These are phyloP conservation scores for Catocala sponsa DNA, from an alignment of 2,888 invertebrate species.

Conservation along the genomic window DNA sequence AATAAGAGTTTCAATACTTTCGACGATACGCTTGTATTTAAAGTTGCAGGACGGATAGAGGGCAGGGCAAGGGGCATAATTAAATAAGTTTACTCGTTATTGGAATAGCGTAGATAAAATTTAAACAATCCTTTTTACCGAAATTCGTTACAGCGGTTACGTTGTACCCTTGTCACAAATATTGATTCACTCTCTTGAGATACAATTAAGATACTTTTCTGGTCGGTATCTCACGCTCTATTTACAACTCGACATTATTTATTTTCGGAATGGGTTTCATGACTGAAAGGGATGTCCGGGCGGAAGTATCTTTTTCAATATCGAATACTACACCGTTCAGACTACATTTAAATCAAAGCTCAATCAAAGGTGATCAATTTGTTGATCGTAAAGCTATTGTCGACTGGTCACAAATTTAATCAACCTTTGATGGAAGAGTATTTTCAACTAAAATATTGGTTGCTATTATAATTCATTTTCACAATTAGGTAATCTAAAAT, in stretches of 20 bases:
- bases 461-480: no score
- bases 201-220: slow-evolving; percentile 46
- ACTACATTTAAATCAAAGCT: slow-evolving; percentile 4
- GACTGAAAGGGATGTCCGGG: background rate
- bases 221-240: slow-evolving; percentile 30
- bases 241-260: slow-evolving; percentile 26
- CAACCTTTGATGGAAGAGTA: background rate
- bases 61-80: background rate
- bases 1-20: background rate
- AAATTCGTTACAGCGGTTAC: slow-evolving; percentile 26
- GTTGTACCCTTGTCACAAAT: slow-evolving; percentile 46
- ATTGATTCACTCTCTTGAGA: slow-evolving; percentile 47
- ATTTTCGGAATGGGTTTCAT: slow-evolving; percentile 25
- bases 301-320: background rate
- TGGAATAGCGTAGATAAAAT: slow-evolving; percentile 16
- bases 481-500: no score
- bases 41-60: background rate
- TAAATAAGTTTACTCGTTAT: background rate
- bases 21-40: background rate
- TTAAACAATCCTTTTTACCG: slow-evolving; percentile 14
- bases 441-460: no score
- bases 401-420: background rate
- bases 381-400: background rate
- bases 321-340: background rate
- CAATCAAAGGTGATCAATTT: no score